Evolutionary conservation across 2,113 vertebrate genomes (phyloP).

Genomic region (Campylomormyrus tamandua): DNA sequence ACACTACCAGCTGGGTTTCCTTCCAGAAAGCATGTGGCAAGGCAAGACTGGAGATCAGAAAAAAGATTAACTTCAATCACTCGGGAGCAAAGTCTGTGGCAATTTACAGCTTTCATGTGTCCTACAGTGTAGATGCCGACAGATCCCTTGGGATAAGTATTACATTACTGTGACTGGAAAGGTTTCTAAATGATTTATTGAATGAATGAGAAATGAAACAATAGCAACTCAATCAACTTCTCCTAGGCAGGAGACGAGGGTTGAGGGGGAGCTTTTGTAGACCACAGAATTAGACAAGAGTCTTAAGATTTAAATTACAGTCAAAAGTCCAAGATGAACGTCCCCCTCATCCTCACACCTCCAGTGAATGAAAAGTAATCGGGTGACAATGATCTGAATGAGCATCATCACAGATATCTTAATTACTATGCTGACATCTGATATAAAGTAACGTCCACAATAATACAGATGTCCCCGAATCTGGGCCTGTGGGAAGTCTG

Average conservation of each 20-base stretch:
- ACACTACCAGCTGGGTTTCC: not conserved
- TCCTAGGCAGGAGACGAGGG: not conserved
- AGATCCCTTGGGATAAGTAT: not conserved
- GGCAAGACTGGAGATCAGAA: not conserved
- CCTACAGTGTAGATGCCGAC: not conserved
- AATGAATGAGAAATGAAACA: constrained; percentile 9
- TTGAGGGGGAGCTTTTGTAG: constrained; percentile 8
- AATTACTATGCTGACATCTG: not conserved
- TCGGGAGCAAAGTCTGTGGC: not conserved
- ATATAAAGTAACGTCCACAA: not conserved
- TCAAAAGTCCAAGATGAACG: not conserved
- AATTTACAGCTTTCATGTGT: not conserved
- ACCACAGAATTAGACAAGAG: not conserved
- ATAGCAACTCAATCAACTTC: constrained; percentile 3
- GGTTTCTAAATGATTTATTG: constrained; percentile 4
- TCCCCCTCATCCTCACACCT: not conserved
- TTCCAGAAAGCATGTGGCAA: not conserved
- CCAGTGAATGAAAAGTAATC: not conserved
- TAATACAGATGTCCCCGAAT: not conserved
- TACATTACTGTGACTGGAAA: not conserved
- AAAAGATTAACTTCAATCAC: not conserved
- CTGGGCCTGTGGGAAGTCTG: not conserved
- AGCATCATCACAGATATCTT: not conserved
- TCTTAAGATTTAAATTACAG: not conserved
- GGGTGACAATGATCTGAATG: not conserved